Conservation (phyloP, 1,140 invertebrate species). For the Adoxophyes honmai region DNA sequence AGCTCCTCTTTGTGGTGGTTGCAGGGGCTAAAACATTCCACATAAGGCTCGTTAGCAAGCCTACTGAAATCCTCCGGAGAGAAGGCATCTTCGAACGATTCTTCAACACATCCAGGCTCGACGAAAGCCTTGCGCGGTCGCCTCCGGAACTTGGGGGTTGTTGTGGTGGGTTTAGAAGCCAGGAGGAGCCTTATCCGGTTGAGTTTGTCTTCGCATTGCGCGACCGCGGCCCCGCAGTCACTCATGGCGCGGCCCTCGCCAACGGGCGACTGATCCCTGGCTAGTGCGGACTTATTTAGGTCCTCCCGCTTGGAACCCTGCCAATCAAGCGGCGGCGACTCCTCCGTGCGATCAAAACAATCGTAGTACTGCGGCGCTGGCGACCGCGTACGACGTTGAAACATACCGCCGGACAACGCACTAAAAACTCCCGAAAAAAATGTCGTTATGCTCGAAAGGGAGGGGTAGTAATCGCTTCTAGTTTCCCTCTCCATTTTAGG, state of each 20-base stretch:
- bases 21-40: slow-evolving; percentile 42
- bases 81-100: slow-evolving; percentile 56
- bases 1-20: slow-evolving; percentile 35
- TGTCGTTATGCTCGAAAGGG: slow-evolving; percentile 37
- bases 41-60: slow-evolving; percentile 30
- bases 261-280: slow-evolving; percentile 27
- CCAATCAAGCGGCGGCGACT: slow-evolving; percentile 40
- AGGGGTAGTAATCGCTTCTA: slow-evolving; percentile 27
- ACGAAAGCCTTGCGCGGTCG: slow-evolving; percentile 38
- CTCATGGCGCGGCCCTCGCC: slow-evolving; percentile 36
- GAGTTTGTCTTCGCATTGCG: slow-evolving; percentile 48
- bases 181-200: slow-evolving; percentile 40
- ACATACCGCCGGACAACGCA: slow-evolving; percentile 43
- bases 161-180: slow-evolving; percentile 25
- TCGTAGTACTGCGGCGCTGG: slow-evolving; percentile 42
- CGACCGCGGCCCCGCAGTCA: slow-evolving; percentile 32
- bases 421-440: slow-evolving; percentile 52
- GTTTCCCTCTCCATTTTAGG: slow-evolving; percentile 14
- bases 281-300: slow-evolving; percentile 52
- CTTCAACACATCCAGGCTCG: slow-evolving; percentile 40
- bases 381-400: slow-evolving; percentile 37
- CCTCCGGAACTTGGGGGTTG: slow-evolving; percentile 17
- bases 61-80: slow-evolving; percentile 43
- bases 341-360: slow-evolving; percentile 36
- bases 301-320: slow-evolving; percentile 43